A percentile compares a stretch with the other conserved stretches of the same genome.
phyloP scores from a whole-genome alignment of 2,888 invertebrate species.

The Conomelus anceps region DNA sequence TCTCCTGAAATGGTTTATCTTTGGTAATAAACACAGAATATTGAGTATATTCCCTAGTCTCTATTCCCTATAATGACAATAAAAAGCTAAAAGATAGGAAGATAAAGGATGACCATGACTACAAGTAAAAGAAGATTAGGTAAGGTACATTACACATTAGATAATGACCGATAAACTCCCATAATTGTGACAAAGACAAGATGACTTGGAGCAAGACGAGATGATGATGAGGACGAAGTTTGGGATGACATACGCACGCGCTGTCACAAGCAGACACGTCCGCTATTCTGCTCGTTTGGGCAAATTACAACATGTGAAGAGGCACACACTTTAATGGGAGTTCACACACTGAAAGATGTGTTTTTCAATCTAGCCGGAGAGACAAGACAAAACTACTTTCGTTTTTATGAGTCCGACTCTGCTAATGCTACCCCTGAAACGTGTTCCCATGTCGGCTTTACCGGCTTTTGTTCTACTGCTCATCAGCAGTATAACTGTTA shows the following conservation, averaged over 20 bases:
- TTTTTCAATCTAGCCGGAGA: conserved; percentile 3
- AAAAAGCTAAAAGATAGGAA: not conserved
- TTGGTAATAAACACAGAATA: too few relatives aligned
- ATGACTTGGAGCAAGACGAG: not conserved
- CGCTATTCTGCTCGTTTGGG: not conserved
- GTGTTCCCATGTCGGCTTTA: conserved; percentile 3
- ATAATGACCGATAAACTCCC: too few relatives aligned
- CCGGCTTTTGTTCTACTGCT: not conserved
- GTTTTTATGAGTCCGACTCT: conserved; percentile 7
- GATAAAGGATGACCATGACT: not conserved
- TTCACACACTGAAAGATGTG: conserved; percentile 9
- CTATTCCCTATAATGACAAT: too few relatives aligned
- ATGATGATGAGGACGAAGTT: not conserved
- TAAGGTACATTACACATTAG: too few relatives aligned
- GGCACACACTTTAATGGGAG: not conserved
- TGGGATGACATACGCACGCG: not conserved
- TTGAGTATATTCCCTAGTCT: too few relatives aligned
- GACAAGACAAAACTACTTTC: conserved; percentile 13
- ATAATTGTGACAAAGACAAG: not conserved
- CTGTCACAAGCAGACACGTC: not conserved
- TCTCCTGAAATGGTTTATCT: too few relatives aligned
- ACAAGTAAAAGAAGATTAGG: not conserved
- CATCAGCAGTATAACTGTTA: not conserved
- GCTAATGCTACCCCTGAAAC: not conserved
- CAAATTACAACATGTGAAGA: conserved; percentile 11